Conservation (phyloP, 2,113 vertebrate species). For the Ellobius talpinus region DNA sequence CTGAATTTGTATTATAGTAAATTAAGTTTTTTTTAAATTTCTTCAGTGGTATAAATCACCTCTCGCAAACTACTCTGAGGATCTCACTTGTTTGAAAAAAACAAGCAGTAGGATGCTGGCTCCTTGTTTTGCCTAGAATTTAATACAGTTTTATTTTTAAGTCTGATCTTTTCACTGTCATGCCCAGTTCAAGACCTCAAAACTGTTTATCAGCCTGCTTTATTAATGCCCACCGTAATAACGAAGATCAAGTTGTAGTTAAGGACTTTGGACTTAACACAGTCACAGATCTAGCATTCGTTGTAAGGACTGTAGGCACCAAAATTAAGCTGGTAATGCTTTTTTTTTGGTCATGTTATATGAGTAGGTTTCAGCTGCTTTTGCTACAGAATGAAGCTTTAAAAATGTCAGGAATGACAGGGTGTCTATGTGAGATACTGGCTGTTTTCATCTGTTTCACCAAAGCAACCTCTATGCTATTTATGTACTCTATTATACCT, state of each 20-base stretch:
- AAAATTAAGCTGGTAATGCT: neutral
- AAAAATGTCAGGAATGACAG: neutral
- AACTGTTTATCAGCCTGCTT: neutral
- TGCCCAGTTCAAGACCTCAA: neutral
- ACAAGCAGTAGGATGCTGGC: neutral
- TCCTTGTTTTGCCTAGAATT: constrained; percentile 29
- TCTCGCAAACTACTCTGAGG: constrained; percentile 55
- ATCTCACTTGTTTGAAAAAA: constrained; percentile 20
- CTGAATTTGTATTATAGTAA: constrained; percentile 43
- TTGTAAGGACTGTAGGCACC: neutral
- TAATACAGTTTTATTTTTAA: neutral
- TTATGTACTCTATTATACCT: neutral
- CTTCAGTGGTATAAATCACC: constrained; percentile 8
- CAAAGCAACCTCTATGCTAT: neutral
- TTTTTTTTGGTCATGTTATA: neutral
- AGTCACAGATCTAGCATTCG: neutral
- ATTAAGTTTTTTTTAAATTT: constrained; percentile 11
- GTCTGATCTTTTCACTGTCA: constrained; percentile 11
- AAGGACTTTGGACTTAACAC: neutral
- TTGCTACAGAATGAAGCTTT: neutral
- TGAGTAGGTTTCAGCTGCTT: neutral
- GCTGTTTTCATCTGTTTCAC: neutral
- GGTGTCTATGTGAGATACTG: neutral
- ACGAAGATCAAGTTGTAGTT: constrained; percentile 9
- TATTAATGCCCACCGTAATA: neutral